Evolutionary conservation across 2,888 invertebrate genomes (phyloP), one percentile per base, ranked within the genome.

Genomic region (Penaeus monodon): DNA sequence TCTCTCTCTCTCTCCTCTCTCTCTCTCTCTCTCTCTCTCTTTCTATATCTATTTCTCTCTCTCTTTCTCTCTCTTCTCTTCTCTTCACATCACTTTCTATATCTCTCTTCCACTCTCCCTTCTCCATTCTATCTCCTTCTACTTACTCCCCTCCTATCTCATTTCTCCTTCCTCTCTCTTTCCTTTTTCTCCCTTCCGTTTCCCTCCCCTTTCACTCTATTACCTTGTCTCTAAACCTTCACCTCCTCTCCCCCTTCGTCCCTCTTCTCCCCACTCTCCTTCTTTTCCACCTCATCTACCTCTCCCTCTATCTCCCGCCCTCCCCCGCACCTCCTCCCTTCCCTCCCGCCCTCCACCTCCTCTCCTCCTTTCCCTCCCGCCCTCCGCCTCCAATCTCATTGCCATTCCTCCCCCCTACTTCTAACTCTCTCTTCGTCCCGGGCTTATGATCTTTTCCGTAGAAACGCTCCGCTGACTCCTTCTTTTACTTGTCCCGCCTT

Each of bases 371-470:
- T n/a, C 66, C 22, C 4, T 8, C 49, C 49, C 77, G 7, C 2
- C 2, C 38, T 77, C 4, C 49, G 49, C 14, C 49, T 57, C 49
- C 49, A 57, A 2, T 0, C 49, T 1, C 12, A 14, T 14, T 14
- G 79, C 79, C 86, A 81, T 86, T 27, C 33, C 10, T 22, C 20
- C 70, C 86, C 44, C 7, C 33, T 7, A 0, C 76, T 38, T 44
- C 44, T n/a, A n/a, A n/a, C n/a, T n/a, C n/a, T n/a, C n/a, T n/a
- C n/a, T n/a, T n/a, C n/a, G n/a, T n/a, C n/a, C n/a, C n/a, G n/a
- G n/a, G n/a, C n/a, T n/a, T n/a, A n/a, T n/a, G n/a, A n/a, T n/a
- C n/a, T n/a, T n/a, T n/a, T n/a, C n/a, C n/a, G n/a, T n/a, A n/a
- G n/a, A n/a, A n/a, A n/a, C n/a, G n/a, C n/a, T n/a, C n/a, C n/a